These are phyloP conservation scores for Pseudonaja textilis DNA, from an alignment of 2,113 vertebrate species.

Conservation along the genomic window DNA sequence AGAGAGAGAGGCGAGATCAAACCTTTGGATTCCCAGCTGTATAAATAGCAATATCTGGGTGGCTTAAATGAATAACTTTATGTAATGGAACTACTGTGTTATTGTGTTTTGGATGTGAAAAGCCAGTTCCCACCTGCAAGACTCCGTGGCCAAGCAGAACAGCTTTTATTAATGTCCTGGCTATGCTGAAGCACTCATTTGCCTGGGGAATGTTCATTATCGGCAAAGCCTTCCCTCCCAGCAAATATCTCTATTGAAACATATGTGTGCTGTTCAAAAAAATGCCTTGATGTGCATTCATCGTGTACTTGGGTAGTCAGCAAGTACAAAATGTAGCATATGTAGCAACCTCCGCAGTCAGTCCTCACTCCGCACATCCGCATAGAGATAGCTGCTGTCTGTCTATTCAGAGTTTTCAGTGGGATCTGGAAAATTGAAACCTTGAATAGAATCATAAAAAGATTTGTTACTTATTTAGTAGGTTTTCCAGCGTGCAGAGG, in stretches of 20 bases:
- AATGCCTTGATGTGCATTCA: not conserved
- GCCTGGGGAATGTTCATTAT: not conserved
- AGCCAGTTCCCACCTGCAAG: not conserved
- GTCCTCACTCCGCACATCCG: not conserved
- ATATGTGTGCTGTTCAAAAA: conserved; percentile 9
- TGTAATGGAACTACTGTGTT: not conserved
- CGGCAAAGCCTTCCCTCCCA: not conserved
- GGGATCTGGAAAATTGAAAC: not conserved
- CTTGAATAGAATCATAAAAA: not conserved
- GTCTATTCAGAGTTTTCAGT: not conserved
- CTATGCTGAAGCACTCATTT: not conserved
- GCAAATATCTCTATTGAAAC: not conserved
- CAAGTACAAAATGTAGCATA: conserved; percentile 27
- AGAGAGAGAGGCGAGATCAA: not conserved
- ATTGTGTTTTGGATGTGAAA: not conserved
- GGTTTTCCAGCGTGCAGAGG: not conserved
- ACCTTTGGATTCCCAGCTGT: not conserved
- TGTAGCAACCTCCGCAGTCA: not conserved
- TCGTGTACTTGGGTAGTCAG: conserved; percentile 17
- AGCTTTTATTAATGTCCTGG: not conserved
- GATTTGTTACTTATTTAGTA: not conserved
- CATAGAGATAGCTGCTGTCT: not conserved
- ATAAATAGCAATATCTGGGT: not conserved
- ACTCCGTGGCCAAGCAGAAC: not conserved
- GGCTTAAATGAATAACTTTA: not conserved